Evolutionary conservation across 2,113 vertebrate species (phyloP).

Genomic region (Eupsittula cactorum): DNA sequence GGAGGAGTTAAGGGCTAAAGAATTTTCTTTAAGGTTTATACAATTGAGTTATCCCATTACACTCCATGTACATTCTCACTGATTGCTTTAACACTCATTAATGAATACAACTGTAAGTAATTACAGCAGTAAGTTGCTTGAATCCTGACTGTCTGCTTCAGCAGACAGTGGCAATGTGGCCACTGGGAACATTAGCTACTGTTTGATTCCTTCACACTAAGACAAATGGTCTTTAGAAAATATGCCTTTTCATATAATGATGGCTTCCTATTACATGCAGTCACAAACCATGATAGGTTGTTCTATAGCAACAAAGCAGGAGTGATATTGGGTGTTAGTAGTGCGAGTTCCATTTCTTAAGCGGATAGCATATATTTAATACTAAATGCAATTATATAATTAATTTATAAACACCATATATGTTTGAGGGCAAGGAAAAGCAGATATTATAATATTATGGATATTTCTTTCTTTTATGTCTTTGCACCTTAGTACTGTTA

Average conservation of each 20-base stretch:
- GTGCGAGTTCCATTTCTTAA: background rate
- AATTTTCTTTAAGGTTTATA: background rate
- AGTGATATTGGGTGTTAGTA: background rate
- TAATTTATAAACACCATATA: background rate
- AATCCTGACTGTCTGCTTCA: background rate
- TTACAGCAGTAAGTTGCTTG: conserved; percentile 1
- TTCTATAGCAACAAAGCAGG: background rate
- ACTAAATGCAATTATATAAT: background rate
- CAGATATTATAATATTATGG: background rate
- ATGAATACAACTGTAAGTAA: conserved; percentile 34
- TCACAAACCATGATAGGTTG: background rate
- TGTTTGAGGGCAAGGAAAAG: background rate
- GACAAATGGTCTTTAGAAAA: background rate
- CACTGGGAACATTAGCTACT: background rate
- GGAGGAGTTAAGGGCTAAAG: background rate
- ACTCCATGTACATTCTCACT: conserved; percentile 14
- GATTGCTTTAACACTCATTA: conserved; percentile 26
- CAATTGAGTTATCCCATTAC: conserved; percentile 49
- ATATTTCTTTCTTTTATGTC: background rate
- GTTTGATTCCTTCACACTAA: background rate
- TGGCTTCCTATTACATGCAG: background rate
- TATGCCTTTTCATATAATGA: background rate
- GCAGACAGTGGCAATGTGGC: background rate
- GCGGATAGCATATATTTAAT: background rate
- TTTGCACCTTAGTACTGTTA: background rate